Percentiles rank a stretch among this genome's conserved stretches.
Evolutionary conservation across 1,140 invertebrate genomes (phyloP).

Genomic region (Trichogramma pretiosum): DNA sequence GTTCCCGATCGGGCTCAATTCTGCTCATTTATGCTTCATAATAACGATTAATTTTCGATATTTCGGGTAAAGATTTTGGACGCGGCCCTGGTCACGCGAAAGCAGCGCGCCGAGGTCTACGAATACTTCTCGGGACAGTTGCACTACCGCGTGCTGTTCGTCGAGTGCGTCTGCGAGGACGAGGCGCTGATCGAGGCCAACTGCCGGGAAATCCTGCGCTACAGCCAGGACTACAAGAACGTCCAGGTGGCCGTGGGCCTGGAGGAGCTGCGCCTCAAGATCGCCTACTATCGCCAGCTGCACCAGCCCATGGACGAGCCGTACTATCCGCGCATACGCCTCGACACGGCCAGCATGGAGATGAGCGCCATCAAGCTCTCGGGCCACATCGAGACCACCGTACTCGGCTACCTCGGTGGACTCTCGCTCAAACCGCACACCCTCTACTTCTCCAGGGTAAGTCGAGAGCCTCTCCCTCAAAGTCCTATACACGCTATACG

Average conservation of each 20-base stretch:
- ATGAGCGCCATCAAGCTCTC: conserved; percentile 51
- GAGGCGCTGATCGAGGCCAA: conserved; percentile 72
- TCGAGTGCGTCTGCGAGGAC: conserved; percentile 87
- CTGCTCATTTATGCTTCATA: too few species aligned
- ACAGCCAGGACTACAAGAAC: conserved; percentile 78
- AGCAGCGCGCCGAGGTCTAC: conserved; percentile 68
- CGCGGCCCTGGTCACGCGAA: conserved; percentile 81
- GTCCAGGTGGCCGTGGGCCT: conserved; percentile 69
- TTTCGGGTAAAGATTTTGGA: conserved; percentile 61
- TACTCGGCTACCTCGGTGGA: conserved; percentile 72
- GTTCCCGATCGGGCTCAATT: too few species aligned
- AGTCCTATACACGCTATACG: too few species aligned
- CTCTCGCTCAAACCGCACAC: conserved; percentile 63
- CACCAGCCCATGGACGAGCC: conserved; percentile 68
- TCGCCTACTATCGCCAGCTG: conserved; percentile 73
- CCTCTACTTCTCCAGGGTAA: conserved; percentile 65
- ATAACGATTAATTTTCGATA: too few species aligned
- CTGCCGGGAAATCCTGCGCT: conserved; percentile 83
- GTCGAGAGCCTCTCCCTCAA: conserved; percentile 22
- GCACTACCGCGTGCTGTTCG: conserved; percentile 81
- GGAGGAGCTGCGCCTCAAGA: conserved; percentile 72
- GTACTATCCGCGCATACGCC: conserved; percentile 53
- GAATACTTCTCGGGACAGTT: conserved; percentile 63
- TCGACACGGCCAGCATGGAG: conserved; percentile 59
- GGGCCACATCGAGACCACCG: conserved; percentile 63